phyloP scores from a whole-genome alignment of 2,113 vertebrate genomes.

The Himantopus leucocephalus region DNA sequence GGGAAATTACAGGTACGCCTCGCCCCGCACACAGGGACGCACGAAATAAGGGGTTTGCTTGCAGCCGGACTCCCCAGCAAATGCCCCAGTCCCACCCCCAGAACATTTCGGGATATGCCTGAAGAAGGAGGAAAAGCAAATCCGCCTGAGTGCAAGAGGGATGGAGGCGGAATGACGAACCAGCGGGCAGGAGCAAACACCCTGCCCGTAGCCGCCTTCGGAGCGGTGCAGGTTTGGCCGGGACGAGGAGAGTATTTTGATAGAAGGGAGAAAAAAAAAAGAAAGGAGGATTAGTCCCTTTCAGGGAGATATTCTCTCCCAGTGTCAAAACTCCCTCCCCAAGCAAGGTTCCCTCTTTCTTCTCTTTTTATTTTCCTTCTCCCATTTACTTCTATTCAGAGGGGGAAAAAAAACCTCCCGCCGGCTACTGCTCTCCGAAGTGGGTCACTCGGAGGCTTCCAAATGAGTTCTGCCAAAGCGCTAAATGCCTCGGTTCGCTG shows the following conservation, averaged over 20 bases:
- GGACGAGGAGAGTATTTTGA: not conserved
- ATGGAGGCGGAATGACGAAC: not conserved
- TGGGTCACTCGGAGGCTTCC: constrained; percentile 16
- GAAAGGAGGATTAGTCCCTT: not conserved
- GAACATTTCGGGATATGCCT: not conserved
- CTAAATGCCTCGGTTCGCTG: not conserved
- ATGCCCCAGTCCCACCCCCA: not conserved
- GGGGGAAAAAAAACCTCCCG: not conserved
- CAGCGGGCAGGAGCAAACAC: not conserved
- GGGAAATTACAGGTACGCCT: accelerated
- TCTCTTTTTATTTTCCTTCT: not conserved
- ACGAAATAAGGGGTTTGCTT: not conserved
- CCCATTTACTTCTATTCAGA: constrained; percentile 17
- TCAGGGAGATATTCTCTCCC: not conserved
- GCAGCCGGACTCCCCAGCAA: not conserved
- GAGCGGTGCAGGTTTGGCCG: not conserved
- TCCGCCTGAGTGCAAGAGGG: not conserved
- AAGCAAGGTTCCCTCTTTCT: not conserved
- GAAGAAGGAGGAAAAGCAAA: not conserved
- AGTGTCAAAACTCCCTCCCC: constrained; percentile 14
- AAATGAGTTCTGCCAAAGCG: constrained; percentile 30
- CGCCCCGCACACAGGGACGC: not conserved
- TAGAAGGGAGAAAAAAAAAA: not conserved
- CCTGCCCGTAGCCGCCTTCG: not conserved
- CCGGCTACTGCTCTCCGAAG: constrained; percentile 10